phyloP scores from a whole-genome alignment of 2,888 invertebrate genomes.

The Podabrus alpinus region DNA sequence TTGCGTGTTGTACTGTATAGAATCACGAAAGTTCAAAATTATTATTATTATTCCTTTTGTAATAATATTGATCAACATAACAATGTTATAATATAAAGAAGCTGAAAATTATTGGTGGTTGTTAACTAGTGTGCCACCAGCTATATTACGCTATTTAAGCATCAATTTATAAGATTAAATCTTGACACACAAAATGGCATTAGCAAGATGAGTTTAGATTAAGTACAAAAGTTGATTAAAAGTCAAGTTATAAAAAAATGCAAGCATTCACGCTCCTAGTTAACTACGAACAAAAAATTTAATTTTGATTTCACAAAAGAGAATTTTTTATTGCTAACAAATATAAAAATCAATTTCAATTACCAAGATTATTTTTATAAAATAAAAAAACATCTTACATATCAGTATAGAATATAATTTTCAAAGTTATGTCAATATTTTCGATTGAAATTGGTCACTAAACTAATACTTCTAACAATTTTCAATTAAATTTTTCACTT shows the following conservation, averaged over 20 bases:
- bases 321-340: neutral
- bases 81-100: neutral
- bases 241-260: constrained; percentile 5
- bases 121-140: neutral
- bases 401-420: neutral
- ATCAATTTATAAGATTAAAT: constrained; percentile 5
- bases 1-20: constrained; percentile 5
- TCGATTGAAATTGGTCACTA: neutral
- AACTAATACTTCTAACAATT: neutral
- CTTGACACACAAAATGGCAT: constrained; percentile 3
- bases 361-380: neutral
- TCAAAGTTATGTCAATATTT: neutral
- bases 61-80: neutral
- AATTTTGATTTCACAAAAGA: neutral
- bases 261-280: neutral
- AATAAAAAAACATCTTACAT: neutral
- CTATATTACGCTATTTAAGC: constrained; percentile 3
- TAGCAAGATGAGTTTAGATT: neutral
- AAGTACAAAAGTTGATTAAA: constrained; percentile 7
- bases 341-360: neutral
- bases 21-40: constrained; percentile 12
- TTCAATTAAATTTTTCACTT: neutral
- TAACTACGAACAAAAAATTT: neutral
- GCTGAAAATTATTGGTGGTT: constrained; percentile 1
- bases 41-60: constrained; percentile 6